phyloP scores from a whole-genome alignment of 2,113 vertebrate species.

The Anarrhichthys ocellatus region DNA sequence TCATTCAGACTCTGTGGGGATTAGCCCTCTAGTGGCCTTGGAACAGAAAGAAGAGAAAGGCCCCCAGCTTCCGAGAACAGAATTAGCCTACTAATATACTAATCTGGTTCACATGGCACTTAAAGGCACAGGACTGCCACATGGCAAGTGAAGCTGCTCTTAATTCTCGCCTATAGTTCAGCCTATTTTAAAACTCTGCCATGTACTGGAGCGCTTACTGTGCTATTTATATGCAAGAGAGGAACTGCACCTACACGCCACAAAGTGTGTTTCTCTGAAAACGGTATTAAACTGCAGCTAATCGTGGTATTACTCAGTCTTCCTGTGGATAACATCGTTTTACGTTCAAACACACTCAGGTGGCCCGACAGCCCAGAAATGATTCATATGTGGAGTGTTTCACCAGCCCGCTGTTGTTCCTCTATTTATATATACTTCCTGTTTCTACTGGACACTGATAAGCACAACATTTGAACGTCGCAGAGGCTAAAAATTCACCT shows the following conservation, averaged over 20 bases:
- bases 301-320: background rate
- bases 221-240: conserved; percentile 27
- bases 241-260: conserved; percentile 4
- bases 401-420: conserved; percentile 67
- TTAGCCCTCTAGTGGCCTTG: conserved; percentile 46
- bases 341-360: conserved; percentile 7
- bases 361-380: conserved; percentile 1
- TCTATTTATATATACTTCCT: conserved; percentile 76
- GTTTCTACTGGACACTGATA: conserved; percentile 51
- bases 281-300: background rate
- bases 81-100: conserved; percentile 74
- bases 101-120: conserved; percentile 74
- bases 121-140: conserved; percentile 25
- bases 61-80: conserved; percentile 50
- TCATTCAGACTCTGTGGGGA: conserved; percentile 44
- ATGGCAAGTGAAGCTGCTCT: conserved; percentile 30
- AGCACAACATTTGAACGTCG: background rate
- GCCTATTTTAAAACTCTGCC: conserved; percentile 38
- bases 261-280: background rate
- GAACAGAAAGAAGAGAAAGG: conserved; percentile 36
- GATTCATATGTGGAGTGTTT: conserved; percentile 53
- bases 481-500: background rate
- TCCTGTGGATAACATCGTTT: conserved; percentile 1
- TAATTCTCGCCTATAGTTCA: conserved; percentile 17
- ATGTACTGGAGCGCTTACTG: conserved; percentile 12